These are phyloP conservation scores for Allophyes oxyacanthae DNA, from an alignment of 2,888 invertebrate species.

Conservation along the genomic window DNA sequence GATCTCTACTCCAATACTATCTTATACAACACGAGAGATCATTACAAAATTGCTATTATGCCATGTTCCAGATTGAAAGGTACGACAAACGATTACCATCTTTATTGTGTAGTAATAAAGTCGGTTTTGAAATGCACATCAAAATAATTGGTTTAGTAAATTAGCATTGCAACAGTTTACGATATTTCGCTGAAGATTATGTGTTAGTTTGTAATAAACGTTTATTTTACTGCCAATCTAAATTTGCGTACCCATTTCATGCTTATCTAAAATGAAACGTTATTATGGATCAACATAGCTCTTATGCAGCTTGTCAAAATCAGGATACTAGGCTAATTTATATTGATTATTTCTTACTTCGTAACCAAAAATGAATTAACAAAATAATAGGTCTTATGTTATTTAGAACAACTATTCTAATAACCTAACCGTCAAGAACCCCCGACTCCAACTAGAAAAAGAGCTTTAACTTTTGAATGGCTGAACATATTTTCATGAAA, in stretches of 20 bases:
- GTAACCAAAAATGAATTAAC: too few species aligned
- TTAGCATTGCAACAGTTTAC: constrained; percentile 40
- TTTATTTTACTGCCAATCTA: constrained; percentile 34
- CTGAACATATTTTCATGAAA: too few species aligned
- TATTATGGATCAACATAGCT: constrained; percentile 25
- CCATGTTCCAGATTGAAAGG: constrained; percentile 38
- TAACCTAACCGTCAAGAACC: too few species aligned
- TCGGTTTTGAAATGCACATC: constrained; percentile 46
- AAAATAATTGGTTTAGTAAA: constrained; percentile 50
- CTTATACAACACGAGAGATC: constrained; percentile 31
- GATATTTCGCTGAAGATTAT: constrained; percentile 42
- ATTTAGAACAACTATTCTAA: too few species aligned
- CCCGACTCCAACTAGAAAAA: too few species aligned
- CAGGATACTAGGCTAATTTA: constrained; percentile 4
- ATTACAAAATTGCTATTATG: constrained; percentile 25
- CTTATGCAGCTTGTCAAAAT: constrained; percentile 5
- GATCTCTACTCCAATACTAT: constrained; percentile 23
- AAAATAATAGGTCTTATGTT: too few species aligned
- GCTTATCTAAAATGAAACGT: constrained; percentile 18
- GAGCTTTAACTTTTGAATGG: too few species aligned
- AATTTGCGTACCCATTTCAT: constrained; percentile 36
- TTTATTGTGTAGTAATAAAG: constrained; percentile 40
- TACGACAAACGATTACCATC: constrained; percentile 50
- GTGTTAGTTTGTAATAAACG: constrained; percentile 38
- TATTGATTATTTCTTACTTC: too few species aligned